Evolutionary conservation across 2,888 invertebrate genomes (phyloP), one percentile per base, ranked within the genome.

Genomic region (Allygus modestus): DNA sequence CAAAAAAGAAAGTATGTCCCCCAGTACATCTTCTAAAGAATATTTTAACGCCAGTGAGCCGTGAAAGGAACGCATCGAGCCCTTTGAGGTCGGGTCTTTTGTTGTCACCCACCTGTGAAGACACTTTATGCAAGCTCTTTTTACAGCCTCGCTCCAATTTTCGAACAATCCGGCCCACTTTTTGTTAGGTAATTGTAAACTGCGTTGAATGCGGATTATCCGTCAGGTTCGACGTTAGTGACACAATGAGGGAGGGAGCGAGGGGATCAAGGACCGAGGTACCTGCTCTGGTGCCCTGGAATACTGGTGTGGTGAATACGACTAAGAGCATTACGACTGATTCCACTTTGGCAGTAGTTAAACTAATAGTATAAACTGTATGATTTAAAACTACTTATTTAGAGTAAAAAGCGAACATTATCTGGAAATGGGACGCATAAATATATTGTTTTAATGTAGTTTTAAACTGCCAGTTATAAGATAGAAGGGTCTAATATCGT

Each of bases 1-100:
- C 65, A 65, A 65, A 65, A 65, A 65, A 65, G 65, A 65, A 65
- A 65, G 65, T 65, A 65, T 65, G 65, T 65, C 65, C 65, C 65
- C 65, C 31, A 65, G 65, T 65, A 28, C 28, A 12, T 4, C 5
- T 65, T 65, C n/a, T 28, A 65, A 65, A 65, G 65, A 65, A 65
- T 65, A 65, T 65, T 65, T 65, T 65, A 65, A 65, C 65, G 65
- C 65, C 58, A 65, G 26, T 17, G 65, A 28, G 26, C 28, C 65
- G 28, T 65, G 58, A 65, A 65, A 65, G 65, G 65, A 58, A 28
- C 65, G 65, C 31, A 65, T 20, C 9, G 28, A 65, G 65, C 65
- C 65, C 28, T 65, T 65, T 26, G 15, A 28, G 28, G 28, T 23
- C 28, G 28, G 20, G n/a, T 28, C 65, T 28, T 28, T 28, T 65